phyloP scores from a whole-genome alignment of 2,113 vertebrate species.

The Erinaceus europaeus region DNA sequence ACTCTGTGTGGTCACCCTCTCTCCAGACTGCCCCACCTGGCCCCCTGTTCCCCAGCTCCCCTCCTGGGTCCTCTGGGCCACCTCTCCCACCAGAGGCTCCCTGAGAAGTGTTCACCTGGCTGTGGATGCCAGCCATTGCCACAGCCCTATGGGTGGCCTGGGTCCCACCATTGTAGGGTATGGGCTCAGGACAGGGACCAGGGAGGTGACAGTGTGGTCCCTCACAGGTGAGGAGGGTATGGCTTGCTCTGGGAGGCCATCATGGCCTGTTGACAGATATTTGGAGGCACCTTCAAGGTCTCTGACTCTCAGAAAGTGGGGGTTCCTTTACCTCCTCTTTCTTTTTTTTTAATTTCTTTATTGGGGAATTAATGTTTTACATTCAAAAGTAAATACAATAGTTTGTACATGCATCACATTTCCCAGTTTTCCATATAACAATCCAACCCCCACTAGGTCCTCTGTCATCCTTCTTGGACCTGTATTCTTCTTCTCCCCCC shows the following conservation, averaged over 20 bases:
- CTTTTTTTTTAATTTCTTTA: no score
- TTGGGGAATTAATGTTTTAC: no score
- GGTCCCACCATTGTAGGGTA: background rate
- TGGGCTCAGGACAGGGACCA: background rate
- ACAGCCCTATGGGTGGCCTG: accelerated
- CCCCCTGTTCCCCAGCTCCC: background rate
- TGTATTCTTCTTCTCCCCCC: no score
- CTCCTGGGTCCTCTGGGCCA: background rate
- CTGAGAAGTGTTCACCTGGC: background rate
- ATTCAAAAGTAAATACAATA: no score
- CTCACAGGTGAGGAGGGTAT: background rate
- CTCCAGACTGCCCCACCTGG: accelerated
- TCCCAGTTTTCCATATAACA: no score
- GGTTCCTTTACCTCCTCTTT: background rate
- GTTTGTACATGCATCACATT: no score
- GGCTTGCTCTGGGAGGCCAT: background rate
- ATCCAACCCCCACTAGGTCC: no score
- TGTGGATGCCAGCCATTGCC: background rate
- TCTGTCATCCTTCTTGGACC: no score
- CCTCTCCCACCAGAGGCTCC: background rate
- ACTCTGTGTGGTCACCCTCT: no score
- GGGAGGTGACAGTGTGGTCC: background rate
- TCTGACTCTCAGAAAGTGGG: background rate
- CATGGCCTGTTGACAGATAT: no score
- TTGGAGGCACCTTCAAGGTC: no score